phyloP scores from a whole-genome alignment of 2,888 invertebrate species.

The Nysson spinosus region DNA sequence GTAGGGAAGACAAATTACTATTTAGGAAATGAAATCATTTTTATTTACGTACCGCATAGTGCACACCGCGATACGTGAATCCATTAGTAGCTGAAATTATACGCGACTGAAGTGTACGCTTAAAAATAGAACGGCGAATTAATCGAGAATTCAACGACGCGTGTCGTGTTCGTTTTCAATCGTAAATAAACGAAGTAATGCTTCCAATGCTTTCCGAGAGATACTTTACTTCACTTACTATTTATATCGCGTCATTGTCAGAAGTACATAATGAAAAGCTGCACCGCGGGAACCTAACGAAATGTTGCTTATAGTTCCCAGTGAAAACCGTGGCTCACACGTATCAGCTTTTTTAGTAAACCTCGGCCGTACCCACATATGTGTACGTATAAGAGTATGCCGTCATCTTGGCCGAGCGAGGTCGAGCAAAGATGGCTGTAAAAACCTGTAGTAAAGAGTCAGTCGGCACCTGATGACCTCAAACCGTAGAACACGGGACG shows the following conservation, averaged over 20 bases:
- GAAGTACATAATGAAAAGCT: conserved; percentile 14
- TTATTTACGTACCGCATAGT: too few relatives aligned
- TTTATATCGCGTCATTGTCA: conserved; percentile 21
- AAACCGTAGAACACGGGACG: conserved; percentile 49
- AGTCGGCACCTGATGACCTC: conserved; percentile 57
- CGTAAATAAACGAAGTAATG: conserved; percentile 24
- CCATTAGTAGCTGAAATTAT: too few relatives aligned
- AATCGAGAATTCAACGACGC: not conserved
- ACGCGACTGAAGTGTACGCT: too few relatives aligned
- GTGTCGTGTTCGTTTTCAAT: too few relatives aligned
- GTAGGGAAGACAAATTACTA: too few relatives aligned
- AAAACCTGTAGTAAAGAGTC: conserved; percentile 51
- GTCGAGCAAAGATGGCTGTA: conserved; percentile 39
- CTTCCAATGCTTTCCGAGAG: not conserved
- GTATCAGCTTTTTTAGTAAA: conserved; percentile 35
- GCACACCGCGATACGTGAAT: too few relatives aligned
- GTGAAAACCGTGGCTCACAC: conserved; percentile 21
- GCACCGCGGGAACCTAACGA: conserved; percentile 12
- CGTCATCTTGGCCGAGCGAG: conserved; percentile 33
- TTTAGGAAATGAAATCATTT: too few relatives aligned
- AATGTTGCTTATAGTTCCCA: conserved; percentile 34
- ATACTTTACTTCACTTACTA: conserved; percentile 24
- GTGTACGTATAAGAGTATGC: not conserved
- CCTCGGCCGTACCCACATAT: conserved; percentile 30
- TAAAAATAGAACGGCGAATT: too few relatives aligned